A percentile compares a stretch with the other conserved stretches of the same genome.
These are phyloP conservation scores for Tromatobia lineatoria DNA, from an alignment of 2,888 invertebrate species.

Conservation along the genomic window DNA sequence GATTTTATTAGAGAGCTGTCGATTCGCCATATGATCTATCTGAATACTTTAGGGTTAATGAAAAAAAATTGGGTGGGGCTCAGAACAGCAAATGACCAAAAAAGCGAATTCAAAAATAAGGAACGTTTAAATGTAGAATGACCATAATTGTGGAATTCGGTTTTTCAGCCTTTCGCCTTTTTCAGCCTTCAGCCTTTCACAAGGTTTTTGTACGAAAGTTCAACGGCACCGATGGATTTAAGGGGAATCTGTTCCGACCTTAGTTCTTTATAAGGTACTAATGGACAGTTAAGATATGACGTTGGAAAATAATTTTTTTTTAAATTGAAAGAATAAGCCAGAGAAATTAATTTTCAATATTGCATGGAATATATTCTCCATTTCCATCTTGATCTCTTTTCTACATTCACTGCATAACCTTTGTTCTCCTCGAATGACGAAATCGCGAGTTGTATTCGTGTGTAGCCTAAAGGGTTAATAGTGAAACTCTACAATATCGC, in stretches of 20 bases:
- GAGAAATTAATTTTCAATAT: not conserved
- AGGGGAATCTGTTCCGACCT: too few species aligned
- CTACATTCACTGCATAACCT: not conserved
- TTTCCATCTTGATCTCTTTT: not conserved
- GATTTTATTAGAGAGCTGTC: not conserved
- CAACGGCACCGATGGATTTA: too few species aligned
- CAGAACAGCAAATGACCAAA: too few species aligned
- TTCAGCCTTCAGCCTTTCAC: too few species aligned
- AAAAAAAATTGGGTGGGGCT: too few species aligned
- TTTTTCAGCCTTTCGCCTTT: too few species aligned
- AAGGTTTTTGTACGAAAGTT: too few species aligned
- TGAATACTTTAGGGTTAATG: too few species aligned
- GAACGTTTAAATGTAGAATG: too few species aligned
- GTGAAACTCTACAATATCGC: not conserved
- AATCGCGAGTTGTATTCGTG: not conserved
- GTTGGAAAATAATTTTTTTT: not conserved
- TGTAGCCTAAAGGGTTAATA: not conserved
- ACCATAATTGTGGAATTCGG: too few species aligned
- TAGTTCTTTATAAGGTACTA: not conserved
- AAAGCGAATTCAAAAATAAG: too few species aligned
- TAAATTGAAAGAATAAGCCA: not conserved
- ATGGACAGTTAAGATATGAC: not conserved
- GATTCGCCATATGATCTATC: too few species aligned
- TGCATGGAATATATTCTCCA: not conserved
- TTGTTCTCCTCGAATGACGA: constrained; percentile 7